phyloP scores from a whole-genome alignment of 1,140 invertebrate species.

The Stenopsyche tienmushanensis region DNA sequence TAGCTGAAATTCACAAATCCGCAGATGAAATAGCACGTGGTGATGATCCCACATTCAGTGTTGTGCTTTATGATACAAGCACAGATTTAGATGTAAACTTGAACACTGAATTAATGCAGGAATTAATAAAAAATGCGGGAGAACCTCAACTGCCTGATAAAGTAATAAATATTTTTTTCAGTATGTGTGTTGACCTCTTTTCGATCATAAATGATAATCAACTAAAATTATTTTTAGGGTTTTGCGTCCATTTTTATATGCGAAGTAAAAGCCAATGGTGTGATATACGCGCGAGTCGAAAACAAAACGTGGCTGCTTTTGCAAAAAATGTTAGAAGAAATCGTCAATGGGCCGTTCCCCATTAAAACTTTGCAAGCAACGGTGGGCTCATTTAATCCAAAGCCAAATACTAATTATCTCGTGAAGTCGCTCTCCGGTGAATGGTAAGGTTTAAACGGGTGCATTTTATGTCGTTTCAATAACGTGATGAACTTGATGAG shows the following conservation, averaged over 20 bases:
- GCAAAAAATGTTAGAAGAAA: conserved; percentile 31
- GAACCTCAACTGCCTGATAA: conserved; percentile 25
- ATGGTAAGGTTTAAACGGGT: conserved; percentile 34
- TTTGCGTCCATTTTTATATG: conserved; percentile 26
- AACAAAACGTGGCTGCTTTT: conserved; percentile 32
- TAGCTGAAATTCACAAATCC: conserved; percentile 33
- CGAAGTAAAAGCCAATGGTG: conserved; percentile 19
- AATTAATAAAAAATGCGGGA: conserved; percentile 24
- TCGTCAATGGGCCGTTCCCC: conserved; percentile 23
- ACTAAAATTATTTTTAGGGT: conserved; percentile 25
- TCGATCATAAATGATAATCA: not conserved
- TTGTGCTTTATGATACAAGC: conserved; percentile 59
- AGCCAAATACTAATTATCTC: conserved; percentile 27
- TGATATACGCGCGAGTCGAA: conserved; percentile 34
- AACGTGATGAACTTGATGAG: not conserved
- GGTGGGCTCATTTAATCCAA: conserved; percentile 20
- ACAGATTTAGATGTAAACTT: conserved; percentile 57
- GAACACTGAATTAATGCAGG: conserved; percentile 52
- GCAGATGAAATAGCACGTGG: conserved; percentile 16
- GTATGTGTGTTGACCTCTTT: conserved; percentile 13
- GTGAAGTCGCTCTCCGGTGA: conserved; percentile 33
- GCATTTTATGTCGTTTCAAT: not conserved
- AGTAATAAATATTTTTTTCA: conserved; percentile 34
- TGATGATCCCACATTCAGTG: conserved; percentile 53
- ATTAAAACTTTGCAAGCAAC: conserved; percentile 33